These are phyloP conservation scores for Paguma larvata DNA, from an alignment of 2,797 vertebrate genomes.

Conservation along the genomic window DNA sequence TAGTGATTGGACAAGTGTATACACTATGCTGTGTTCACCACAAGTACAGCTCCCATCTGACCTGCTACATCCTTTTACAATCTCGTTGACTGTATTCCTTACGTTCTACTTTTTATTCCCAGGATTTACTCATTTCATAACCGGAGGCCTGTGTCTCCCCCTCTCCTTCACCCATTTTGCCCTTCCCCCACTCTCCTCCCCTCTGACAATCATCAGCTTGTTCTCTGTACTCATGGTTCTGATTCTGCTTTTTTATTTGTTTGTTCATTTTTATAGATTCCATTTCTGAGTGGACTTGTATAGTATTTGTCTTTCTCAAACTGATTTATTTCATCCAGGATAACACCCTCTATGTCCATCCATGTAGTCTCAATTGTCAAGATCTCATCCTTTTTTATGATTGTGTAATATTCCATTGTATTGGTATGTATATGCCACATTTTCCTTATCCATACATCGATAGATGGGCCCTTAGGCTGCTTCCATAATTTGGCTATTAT, in stretches of 20 bases:
- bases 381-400: neutral
- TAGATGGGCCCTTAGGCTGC: neutral
- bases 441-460: neutral
- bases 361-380: neutral
- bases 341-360: neutral
- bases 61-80: neutral
- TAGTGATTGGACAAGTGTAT: neutral
- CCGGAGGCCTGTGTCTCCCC: neutral
- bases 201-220: neutral
- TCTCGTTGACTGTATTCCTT: neutral
- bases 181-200: neutral
- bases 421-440: neutral
- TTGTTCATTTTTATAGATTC: neutral
- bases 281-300: neutral
- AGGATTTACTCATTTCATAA: neutral
- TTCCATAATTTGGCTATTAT: neutral
- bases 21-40: neutral
- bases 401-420: neutral
- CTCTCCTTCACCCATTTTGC: neutral
- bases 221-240: neutral
- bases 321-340: neutral
- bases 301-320: neutral
- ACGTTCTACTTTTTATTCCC: neutral
- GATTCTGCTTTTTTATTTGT: neutral
- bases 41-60: neutral